phyloP scores from a whole-genome alignment of 2,797 vertebrate genomes.

The Platyrinchus mystaceus region DNA sequence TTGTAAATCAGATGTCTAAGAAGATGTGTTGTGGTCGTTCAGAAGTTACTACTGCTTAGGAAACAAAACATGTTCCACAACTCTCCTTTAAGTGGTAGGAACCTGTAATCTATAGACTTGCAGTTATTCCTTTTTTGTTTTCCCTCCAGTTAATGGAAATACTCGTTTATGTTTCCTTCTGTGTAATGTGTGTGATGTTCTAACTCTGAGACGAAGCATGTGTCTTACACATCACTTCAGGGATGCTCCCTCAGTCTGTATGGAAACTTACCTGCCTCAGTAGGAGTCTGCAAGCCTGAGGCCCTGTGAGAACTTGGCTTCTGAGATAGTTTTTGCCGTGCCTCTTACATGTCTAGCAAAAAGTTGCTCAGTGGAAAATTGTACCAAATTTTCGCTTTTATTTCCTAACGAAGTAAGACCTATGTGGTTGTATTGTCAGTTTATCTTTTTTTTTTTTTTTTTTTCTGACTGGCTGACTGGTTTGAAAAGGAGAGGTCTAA shows the following conservation, averaged over 20 bases:
- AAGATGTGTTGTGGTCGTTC: not conserved
- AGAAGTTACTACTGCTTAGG: not conserved
- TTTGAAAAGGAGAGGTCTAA: not conserved
- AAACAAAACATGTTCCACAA: not conserved
- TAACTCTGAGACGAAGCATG: not conserved
- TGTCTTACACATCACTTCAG: not conserved
- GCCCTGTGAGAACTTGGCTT: not conserved
- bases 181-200: not conserved
- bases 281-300: not conserved
- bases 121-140: not conserved
- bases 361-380: not conserved
- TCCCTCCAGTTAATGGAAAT: not conserved
- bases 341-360: not conserved
- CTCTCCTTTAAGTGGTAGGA: not conserved
- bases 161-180: not conserved
- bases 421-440: not conserved
- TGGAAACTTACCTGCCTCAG: not conserved
- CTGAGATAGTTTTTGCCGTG: not conserved
- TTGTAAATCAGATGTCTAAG: not conserved
- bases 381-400: not conserved
- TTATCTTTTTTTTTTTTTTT: not conserved
- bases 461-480: not conserved
- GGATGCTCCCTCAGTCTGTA: not conserved
- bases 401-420: not conserved
- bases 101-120: not conserved